Base-by-base conservation (phyloP, 1,140 invertebrate genomes). In the Babylonia areolata region DNA sequence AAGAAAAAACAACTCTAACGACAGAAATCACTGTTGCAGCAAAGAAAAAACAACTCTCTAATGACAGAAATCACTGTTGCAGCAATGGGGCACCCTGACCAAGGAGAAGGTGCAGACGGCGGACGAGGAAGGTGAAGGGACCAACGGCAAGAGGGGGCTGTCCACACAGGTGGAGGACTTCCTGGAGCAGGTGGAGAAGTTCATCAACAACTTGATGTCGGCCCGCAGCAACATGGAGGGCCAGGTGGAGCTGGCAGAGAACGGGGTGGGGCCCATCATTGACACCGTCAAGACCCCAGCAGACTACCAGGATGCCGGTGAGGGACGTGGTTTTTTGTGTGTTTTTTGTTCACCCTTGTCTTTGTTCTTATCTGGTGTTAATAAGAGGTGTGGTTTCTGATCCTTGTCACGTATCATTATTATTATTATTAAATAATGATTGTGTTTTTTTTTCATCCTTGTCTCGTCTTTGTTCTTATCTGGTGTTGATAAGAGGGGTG, bases 251-350 rank as follows among this genome's bases (percentile, higher is more conserved):
- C 90, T 95, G 64, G 91, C 90, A n/a, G 92, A 94, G 78, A 92
- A 92, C 88, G 94, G 93, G 39, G 86, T 90, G 40, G 91, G 91
- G 12, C 71, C 85, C 39, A 89, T 92, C 23, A 90, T 94, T 20
- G 90, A 93, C 80, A 90, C 82, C 2, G 90, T 94, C 87, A 93
- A 91, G 69, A 89, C 92, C 9, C 91, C 93, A n/a, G 86, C 91
- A 40, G 94, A 94, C 84, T 94, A 93, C 80, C 93, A 94, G 77
- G 88, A 91, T 54, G 91, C 92, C 77, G 93, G 94, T 94, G 89
- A 39, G 87, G 88, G 11, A 33, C 33, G 33, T 31, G 28, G 42
- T 82, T 33, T 35, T 20, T 82, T 64, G 0, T 0, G 46, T 17
- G 1, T 0, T 51, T 82, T 39, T 39, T 35, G 64, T 64, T 35